Evolutionary conservation across 2,888 invertebrate genomes (phyloP).

Genomic region (Drosophila prostipennis): DNA sequence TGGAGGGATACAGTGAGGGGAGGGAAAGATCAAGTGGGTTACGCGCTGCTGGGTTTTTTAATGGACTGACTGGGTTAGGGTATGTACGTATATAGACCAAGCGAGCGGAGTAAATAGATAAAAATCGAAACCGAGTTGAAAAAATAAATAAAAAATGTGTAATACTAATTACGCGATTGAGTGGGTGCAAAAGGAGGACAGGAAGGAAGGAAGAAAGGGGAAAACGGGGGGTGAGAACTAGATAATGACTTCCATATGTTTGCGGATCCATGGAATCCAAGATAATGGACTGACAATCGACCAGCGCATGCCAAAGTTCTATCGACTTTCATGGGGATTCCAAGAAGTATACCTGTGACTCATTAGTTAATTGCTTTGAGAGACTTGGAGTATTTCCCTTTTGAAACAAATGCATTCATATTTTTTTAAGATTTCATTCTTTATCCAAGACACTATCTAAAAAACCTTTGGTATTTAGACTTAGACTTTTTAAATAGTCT

Average conservation of each 20-base stretch:
- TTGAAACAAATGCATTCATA: neutral
- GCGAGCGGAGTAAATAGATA: slow-evolving; percentile 2
- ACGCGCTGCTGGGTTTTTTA: slow-evolving; percentile 11
- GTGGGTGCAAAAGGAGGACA: neutral
- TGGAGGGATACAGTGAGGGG: slow-evolving; percentile 2
- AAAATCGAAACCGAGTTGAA: slow-evolving; percentile 15
- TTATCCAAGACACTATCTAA: neutral
- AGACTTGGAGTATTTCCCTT: neutral
- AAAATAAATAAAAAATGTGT: slow-evolving; percentile 46
- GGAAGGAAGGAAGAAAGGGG: slow-evolving; percentile 1
- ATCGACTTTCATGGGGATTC: neutral
- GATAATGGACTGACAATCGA: slow-evolving; percentile 5
- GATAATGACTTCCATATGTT: slow-evolving; percentile 47
- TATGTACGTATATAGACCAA: neutral
- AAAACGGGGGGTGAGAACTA: slow-evolving; percentile 11
- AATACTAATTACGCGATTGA: slow-evolving; percentile 14
- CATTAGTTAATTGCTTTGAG: slow-evolving; percentile 4
- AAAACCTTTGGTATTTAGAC: too few relatives aligned
- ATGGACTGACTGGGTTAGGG: slow-evolving; percentile 12
- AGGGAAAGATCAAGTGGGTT: slow-evolving; percentile 3
- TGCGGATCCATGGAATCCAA: neutral
- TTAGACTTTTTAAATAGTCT: too few relatives aligned
- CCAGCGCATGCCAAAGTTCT: slow-evolving; percentile 8
- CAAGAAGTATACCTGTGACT: slow-evolving; percentile 1
- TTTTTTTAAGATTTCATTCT: neutral